Evolutionary conservation across 2,888 invertebrate genomes (phyloP), one percentile per base, ranked within the genome.

Genomic region (Abrostola triplasia): DNA sequence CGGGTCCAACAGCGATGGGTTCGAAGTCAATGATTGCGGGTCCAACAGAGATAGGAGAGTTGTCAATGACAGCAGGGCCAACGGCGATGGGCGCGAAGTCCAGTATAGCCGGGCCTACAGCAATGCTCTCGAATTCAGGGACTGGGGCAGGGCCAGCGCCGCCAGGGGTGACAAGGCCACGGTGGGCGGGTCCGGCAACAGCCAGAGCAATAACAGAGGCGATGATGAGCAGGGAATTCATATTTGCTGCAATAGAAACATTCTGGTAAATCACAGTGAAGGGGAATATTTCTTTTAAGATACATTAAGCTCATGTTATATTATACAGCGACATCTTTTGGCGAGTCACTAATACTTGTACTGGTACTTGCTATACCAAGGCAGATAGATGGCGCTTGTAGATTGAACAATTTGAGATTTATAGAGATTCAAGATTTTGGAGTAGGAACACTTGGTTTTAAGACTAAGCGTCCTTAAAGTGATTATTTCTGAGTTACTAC

Each of bases 131-230:
- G 37, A 37, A 52, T 36, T 49, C 11, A 24, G 53, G 36, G 13
- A 36, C 49, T 9, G 65, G 53, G 10, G 58, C 68, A 50, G 71
- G 64, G 11, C 71, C 74, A 10, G 67, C 73, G n/a, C 13, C 38
- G 8, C 67, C 77, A 1, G 76, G 74, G 36, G 53, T 59, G 35
- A 76, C 64, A 42, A 80, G 63, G 56, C 72, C 74, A 24, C 83
- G 77, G 47, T 78, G 73, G 47, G 73, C 51, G 59, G 86, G 86
- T 57, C 68, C 64, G 59, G 79, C 75, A 6, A 68, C 37, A 12
- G 80, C 77, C 75, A 79, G 67, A 35, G 78, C 79, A 55, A 79
- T 40, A 54, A 79, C 53, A 54, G 79, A 75, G 41, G 73, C 80
- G 55, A 79, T 36, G 41, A 70, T 64, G 41, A 79, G 38, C 50